A percentile compares a stretch with the other conserved stretches of the same genome.
phyloP scores from a whole-genome alignment of 2,888 invertebrate genomes.

The Ctenicera cuprea region DNA sequence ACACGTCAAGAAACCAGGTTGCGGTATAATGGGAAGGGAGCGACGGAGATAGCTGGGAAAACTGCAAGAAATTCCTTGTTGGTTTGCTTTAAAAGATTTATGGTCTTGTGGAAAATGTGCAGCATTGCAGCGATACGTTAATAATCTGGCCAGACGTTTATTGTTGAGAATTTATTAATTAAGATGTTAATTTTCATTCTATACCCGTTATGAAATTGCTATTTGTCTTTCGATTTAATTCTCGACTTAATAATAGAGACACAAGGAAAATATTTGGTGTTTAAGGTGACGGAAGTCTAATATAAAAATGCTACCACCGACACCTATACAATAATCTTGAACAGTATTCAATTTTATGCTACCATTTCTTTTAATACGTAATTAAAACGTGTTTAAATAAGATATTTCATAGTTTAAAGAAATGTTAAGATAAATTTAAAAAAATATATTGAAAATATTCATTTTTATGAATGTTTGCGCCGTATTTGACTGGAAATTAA shows the following conservation, averaged over 20 bases:
- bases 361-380: too few species aligned
- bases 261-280: not conserved
- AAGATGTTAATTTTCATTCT: conserved; percentile 54
- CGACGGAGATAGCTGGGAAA: conserved; percentile 55
- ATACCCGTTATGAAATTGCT: conserved; percentile 11
- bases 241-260: not conserved
- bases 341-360: too few species aligned
- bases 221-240: conserved; percentile 35
- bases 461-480: too few species aligned
- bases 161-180: conserved; percentile 61
- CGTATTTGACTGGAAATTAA: too few species aligned
- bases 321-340: too few species aligned
- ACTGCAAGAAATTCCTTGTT: conserved; percentile 57
- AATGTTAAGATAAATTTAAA: too few species aligned
- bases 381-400: too few species aligned
- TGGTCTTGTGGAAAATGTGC: conserved; percentile 58
- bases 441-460: too few species aligned
- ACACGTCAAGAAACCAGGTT: conserved; percentile 34
- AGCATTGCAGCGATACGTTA: conserved; percentile 60
- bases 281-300: too few species aligned
- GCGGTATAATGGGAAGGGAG: conserved; percentile 30
- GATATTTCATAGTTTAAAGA: too few species aligned
- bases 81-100: conserved; percentile 58
- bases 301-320: too few species aligned
- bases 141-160: conserved; percentile 60